Evolutionary conservation across 2,888 invertebrate genomes (phyloP).

Genomic region (Xestoiulus laeticollis): DNA sequence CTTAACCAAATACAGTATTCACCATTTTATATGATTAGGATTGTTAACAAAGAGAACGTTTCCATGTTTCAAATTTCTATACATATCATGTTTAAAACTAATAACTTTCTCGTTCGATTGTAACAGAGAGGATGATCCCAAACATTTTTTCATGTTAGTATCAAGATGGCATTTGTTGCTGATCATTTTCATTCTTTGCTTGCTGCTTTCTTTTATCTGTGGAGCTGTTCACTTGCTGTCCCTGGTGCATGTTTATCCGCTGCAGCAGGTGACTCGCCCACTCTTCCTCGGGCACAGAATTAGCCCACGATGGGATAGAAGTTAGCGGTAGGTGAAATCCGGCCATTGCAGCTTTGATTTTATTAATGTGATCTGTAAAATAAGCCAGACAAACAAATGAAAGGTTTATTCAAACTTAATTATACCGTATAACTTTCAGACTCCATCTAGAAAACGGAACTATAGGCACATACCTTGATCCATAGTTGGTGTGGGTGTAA

Average conservation of each 20-base stretch:
- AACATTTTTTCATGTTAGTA: no score
- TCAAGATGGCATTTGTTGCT: no score
- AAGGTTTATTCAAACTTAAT: no score
- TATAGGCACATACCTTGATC: background rate
- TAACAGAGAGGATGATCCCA: no score
- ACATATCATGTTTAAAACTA: background rate
- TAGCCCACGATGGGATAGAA: slow-evolving; percentile 62
- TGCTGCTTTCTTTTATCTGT: background rate
- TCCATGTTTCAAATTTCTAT: no score
- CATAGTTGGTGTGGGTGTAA: background rate
- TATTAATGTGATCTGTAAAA: slow-evolving; percentile 60
- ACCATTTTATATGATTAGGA: no score
- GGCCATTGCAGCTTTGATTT: slow-evolving; percentile 61
- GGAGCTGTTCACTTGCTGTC: background rate
- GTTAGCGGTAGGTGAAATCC: slow-evolving; percentile 60
- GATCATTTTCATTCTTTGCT: no score
- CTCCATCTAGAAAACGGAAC: background rate
- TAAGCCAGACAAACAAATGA: background rate
- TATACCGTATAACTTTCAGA: background rate
- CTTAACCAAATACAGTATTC: no score
- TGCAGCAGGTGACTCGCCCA: slow-evolving; percentile 58
- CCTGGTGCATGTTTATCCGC: background rate
- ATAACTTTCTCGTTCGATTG: no score
- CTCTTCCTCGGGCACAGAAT: slow-evolving; percentile 60
- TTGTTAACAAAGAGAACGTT: no score